Evolutionary conservation across 2,797 vertebrate species (phyloP), one percentile per base, ranked within the genome.

Genomic region (Ataeniobius toweri): DNA sequence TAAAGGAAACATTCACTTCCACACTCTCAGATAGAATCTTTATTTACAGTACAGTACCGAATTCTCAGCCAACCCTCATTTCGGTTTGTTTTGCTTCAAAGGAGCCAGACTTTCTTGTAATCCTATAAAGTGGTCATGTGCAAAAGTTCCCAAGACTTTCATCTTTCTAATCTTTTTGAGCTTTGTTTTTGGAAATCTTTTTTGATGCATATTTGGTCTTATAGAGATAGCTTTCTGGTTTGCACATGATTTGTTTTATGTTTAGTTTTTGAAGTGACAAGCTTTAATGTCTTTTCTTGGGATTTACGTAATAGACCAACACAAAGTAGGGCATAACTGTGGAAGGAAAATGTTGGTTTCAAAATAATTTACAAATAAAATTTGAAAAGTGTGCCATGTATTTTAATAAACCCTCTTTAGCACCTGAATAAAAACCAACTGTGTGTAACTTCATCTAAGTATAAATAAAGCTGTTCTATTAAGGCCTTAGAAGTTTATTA

Each of bases 71-170:
- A 58, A n/a, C 41, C n/a, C 36, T 61, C n/a, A 48, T 74, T 56
- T 74, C 56, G 12, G 67, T 61, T 74, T 59, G 73, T 74, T 74
- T 74, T 74, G 73, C 55, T 74, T 74, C 72, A 48, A 59, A 61
- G 55, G 7, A 61, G 22, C 14, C 14, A 26, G 72, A 46, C n/a
- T 18, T 59, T 58, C 72, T 59, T 44, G 55, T 46, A 44, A 59
- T 58, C 69, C 65, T 83, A 13, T 78, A 84, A 85, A 74, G 74
- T 71, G 73, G 75, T 71, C 22, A 39, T 71, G 8, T 26, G 5
- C 14, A 59, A 59, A n/a, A 28, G 56, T 74, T 59, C 58, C 41
- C 56, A 26, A 18, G n/a, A 28, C 18, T 72, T 72, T 39, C 36
- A 26, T 46, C 72, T 28, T 26, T n/a, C 31, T 16, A 16, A 44